Evolutionary conservation across 1,140 invertebrate species (phyloP).

Genomic region (Panagrolaimus sp.): DNA sequence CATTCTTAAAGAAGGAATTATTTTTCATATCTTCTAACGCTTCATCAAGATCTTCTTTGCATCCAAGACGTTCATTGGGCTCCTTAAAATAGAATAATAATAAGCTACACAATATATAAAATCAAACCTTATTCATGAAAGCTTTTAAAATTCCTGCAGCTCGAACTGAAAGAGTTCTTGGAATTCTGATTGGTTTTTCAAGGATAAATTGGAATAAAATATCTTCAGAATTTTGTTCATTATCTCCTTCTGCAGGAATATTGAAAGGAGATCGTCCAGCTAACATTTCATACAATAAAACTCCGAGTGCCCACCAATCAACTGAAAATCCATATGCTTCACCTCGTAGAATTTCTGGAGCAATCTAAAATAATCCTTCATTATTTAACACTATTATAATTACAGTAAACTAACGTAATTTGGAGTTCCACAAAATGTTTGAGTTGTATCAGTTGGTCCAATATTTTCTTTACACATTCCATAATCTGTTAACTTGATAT

Average conservation of each 20-base stretch:
- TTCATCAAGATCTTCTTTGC: slow-evolving; percentile 70
- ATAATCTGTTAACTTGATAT: slow-evolving; percentile 95
- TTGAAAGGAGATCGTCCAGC: slow-evolving; percentile 96
- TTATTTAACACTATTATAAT: too few species aligned
- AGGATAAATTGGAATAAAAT: slow-evolving; percentile 71
- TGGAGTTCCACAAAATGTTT: slow-evolving; percentile 91
- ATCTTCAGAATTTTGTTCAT: slow-evolving; percentile 97
- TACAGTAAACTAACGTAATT: slow-evolving; percentile 74
- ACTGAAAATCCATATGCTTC: slow-evolving; percentile 83
- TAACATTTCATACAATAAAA: slow-evolving; percentile 95
- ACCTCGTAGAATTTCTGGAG: slow-evolving; percentile 92
- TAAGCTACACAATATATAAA: not conserved
- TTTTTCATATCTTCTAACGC: slow-evolving; percentile 85
- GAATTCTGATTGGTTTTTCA: slow-evolving; percentile 97
- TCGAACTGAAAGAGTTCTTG: slow-evolving; percentile 88
- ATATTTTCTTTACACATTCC: slow-evolving; percentile 78
- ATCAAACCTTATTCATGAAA: slow-evolving; percentile 84
- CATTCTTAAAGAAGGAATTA: slow-evolving; percentile 81
- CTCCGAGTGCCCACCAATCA: slow-evolving; percentile 94
- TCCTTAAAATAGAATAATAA: slow-evolving; percentile 64
- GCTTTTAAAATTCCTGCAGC: slow-evolving; percentile 97
- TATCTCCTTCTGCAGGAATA: slow-evolving; percentile 88
- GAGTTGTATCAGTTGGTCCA: slow-evolving; percentile 67
- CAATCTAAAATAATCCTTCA: slow-evolving; percentile 58
- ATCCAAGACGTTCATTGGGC: slow-evolving; percentile 85